A percentile compares a stretch with the other conserved stretches of the same genome.
Evolutionary conservation across 2,113 vertebrate species (phyloP).

Genomic region (Pseudorasbora parva): DNA sequence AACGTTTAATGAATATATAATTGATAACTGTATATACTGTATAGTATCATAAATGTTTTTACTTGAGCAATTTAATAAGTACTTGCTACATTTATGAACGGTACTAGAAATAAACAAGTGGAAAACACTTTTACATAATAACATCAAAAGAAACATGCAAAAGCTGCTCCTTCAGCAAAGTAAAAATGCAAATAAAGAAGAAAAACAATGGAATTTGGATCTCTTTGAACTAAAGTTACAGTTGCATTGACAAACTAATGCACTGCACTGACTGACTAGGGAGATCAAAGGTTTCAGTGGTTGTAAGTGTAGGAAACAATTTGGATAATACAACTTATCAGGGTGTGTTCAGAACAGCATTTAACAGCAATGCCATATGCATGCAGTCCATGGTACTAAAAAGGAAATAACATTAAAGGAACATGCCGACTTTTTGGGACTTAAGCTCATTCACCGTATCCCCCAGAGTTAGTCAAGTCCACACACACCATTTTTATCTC

Average conservation of each 20-base stretch:
- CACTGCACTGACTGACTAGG: neutral
- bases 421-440: no score
- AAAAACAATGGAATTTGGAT: neutral
- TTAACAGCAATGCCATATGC: constrained; percentile 53
- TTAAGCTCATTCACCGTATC: no score
- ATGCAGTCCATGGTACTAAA: neutral
- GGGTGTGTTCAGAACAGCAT: constrained; percentile 54
- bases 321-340: constrained; percentile 54
- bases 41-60: no score
- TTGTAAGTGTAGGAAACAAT: neutral
- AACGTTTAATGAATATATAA: neutral
- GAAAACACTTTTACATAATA: neutral
- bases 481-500: no score
- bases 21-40: no score
- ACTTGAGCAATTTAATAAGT: no score
- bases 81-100: neutral
- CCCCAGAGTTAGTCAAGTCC: no score
- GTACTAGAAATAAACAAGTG: neutral
- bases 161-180: neutral
- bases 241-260: neutral
- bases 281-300: neutral
- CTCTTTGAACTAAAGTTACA: constrained; percentile 19
- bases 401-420: neutral
- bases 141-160: neutral
- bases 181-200: neutral